A percentile compares a stretch with the other conserved stretches of the same genome.
Conservation (phyloP, 2,888 invertebrate species). For the Pseudococcus viburni region DNA sequence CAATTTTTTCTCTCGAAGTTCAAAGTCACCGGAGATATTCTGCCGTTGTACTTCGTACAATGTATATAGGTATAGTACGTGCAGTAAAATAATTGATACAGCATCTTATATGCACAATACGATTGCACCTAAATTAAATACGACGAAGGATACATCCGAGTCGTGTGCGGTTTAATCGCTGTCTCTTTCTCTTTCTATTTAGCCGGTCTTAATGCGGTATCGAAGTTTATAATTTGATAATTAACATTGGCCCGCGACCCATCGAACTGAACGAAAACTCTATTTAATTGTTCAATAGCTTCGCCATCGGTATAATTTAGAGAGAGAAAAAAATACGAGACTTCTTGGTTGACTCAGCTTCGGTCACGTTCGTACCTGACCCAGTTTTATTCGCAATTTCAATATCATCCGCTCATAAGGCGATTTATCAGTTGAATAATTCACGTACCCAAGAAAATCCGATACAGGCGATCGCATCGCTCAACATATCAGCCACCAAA, state of each 20-base stretch:
- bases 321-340: background rate
- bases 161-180: background rate
- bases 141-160: background rate
- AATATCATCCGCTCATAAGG: conserved; percentile 39
- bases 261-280: background rate
- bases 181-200: background rate
- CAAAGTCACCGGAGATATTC: background rate
- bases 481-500: conserved; percentile 94
- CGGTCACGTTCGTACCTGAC: conserved; percentile 40
- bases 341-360: conserved; percentile 1
- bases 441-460: conserved; percentile 93
- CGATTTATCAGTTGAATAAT: background rate
- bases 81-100: background rate
- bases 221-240: background rate
- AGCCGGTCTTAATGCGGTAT: background rate
- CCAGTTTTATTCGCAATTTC: conserved; percentile 7
- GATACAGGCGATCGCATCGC: conserved; percentile 94
- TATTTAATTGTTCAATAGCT: background rate
- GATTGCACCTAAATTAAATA: background rate
- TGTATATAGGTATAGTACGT: background rate
- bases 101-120: background rate
- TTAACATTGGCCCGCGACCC: background rate
- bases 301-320: background rate
- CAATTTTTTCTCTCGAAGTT: background rate
- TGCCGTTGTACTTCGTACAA: background rate